Base-by-base conservation (phyloP, 2,888 invertebrate species). In the Troides aeacus region DNA sequence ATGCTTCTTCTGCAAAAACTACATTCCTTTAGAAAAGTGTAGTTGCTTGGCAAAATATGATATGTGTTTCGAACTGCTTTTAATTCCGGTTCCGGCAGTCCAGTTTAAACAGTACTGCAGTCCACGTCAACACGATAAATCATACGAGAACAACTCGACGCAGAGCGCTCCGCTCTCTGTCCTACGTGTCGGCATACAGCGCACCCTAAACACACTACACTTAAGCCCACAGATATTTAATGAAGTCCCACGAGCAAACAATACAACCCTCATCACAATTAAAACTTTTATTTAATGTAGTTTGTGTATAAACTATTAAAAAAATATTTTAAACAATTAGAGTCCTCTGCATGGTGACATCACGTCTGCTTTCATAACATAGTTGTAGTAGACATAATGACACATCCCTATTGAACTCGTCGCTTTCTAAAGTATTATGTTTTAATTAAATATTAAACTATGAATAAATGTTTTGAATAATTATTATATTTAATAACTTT, bases 91-190 rank as follows among this genome's bases (percentile, higher is more conserved):
- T 21, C 15, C 17, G 64, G 69, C 66, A 42, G 64, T 36, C 15
- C 42, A 69, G 59, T 71, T 46, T 30, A 62, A 66, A 24, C 68
- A 24, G 15, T 73, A 74, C 74, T 74, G 76, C 78, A 77, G 76
- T 76, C 70, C 83, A 84, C 84, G 83, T 72, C 64, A 66, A 72
- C 69, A 70, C 76, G 72, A 76, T 87, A 86, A 87, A 89, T 88
- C 89, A 87, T 83, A 72, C 72, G 74, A 72, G 76, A 77, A 75
- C 71, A 75, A 78, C 73, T 75, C 60, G 53, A 12, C 18, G 15
- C 50, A 15, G 50, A 50, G 5, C 18, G 50, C 18, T 50, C 15
- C 64, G 62, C n/a, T 59, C 53, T 18, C 23, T 39, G 24, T 23
- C 53, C 68, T 77, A 79, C 80, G 82, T 82, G 82, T 71, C 71